A percentile compares a stretch with the other conserved stretches of the same genome.
Conservation (phyloP, 2,113 vertebrate species). For the Stigmatopora argus region DNA sequence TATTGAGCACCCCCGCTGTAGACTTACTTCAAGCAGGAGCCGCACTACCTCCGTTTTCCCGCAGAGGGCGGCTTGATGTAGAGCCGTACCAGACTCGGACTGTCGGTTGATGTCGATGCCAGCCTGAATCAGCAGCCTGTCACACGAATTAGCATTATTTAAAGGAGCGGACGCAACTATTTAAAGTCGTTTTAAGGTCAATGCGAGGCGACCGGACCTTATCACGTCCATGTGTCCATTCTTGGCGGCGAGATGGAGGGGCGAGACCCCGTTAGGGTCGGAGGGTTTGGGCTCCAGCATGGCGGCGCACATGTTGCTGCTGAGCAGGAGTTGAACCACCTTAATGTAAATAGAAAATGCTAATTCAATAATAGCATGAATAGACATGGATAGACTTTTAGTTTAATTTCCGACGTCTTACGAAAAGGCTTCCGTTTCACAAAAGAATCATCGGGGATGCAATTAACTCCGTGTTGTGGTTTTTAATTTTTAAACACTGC, state of each 20-base stretch:
- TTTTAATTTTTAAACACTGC: background rate
- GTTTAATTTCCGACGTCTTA: background rate
- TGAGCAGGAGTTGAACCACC: conserved; percentile 95
- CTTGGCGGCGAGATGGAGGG: conserved; percentile 93
- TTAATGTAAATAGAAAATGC: conserved; percentile 37
- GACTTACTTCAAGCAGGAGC: conserved; percentile 89
- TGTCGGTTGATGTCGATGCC: conserved; percentile 97
- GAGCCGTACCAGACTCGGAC: conserved; percentile 90
- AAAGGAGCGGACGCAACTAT: background rate
- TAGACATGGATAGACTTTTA: background rate
- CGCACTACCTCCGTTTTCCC: conserved; percentile 97
- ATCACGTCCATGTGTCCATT: conserved; percentile 98
- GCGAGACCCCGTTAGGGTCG: conserved; percentile 92
- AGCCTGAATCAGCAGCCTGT: conserved; percentile 90
- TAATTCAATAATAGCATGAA: background rate
- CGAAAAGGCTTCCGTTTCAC: background rate
- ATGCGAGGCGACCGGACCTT: conserved; percentile 65
- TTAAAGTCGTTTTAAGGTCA: background rate
- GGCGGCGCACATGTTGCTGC: conserved; percentile 93
- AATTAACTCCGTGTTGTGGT: background rate
- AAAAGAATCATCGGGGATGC: background rate
- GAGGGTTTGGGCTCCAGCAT: conserved; percentile 90
- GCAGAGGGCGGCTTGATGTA: conserved; percentile 93
- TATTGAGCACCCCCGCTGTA: too few relatives aligned
- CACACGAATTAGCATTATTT: background rate